Percentiles rank a stretch among this genome's conserved stretches.
Conservation (phyloP, 2,797 vertebrate species). For the Gobio occitaniae region DNA sequence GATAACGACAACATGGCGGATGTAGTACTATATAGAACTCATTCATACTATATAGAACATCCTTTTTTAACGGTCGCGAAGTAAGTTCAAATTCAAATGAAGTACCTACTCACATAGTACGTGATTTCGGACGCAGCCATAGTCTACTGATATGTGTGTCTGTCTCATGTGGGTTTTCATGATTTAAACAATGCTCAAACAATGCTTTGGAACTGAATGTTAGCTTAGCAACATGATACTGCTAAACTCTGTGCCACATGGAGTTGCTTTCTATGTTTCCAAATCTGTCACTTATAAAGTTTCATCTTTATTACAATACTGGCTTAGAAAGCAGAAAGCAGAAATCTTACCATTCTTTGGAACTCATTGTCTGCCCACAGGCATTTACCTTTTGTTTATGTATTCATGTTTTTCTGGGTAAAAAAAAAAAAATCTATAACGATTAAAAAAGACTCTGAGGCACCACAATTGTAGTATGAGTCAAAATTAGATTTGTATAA, state of each 20-base stretch:
- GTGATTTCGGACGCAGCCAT: not conserved
- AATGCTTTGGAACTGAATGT: not conserved
- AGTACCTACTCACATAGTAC: too few relatives aligned
- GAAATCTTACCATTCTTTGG: not conserved
- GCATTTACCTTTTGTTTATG: slow-evolving; percentile 50
- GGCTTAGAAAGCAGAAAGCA: not conserved
- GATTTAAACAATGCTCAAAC: not conserved
- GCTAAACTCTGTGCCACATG: too few relatives aligned
- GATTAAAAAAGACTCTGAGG: slow-evolving; percentile 12
- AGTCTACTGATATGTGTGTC: not conserved
- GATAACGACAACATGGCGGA: too few relatives aligned
- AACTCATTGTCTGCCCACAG: slow-evolving; percentile 17
- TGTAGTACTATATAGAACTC: too few relatives aligned
- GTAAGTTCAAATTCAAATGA: too few relatives aligned
- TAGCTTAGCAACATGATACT: not conserved
- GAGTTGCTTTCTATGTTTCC: not conserved
- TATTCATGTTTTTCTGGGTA: slow-evolving; percentile 30
- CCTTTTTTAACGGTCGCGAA: too few relatives aligned
- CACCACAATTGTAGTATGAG: not conserved
- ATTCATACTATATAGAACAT: too few relatives aligned
- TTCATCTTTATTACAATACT: not conserved
- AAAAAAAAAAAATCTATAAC: slow-evolving; percentile 14
- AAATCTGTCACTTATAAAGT: not conserved
- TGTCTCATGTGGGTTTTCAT: not conserved
- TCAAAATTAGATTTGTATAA: slow-evolving; percentile 36